Conservation (phyloP, 2,113 vertebrate species). For the Brachyistius frenatus region DNA sequence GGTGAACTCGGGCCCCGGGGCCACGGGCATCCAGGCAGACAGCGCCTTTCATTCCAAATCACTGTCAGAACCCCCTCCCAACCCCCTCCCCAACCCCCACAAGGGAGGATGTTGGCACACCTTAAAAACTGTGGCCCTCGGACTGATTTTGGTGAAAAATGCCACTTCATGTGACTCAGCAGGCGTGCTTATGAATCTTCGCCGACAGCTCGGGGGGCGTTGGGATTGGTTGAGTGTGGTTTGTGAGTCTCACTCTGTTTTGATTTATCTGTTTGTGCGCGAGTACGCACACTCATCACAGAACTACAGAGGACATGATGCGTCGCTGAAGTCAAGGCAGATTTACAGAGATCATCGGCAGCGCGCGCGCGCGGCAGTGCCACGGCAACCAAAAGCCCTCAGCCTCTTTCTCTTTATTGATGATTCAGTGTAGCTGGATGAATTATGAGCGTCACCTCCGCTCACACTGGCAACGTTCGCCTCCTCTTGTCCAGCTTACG, state of each 20-base stretch:
- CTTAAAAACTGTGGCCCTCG: conserved; percentile 24
- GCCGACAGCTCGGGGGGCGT: conserved; percentile 33
- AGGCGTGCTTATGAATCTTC: conserved; percentile 31
- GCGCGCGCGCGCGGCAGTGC: conserved; percentile 8
- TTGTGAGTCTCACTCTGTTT: conserved; percentile 51
- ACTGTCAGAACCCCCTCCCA: conserved; percentile 51
- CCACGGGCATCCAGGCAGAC: conserved; percentile 37
- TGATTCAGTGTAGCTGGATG: conserved; percentile 53
- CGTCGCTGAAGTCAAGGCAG: conserved; percentile 44
- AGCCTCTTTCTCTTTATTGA: conserved; percentile 42
- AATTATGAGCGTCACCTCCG: conserved; percentile 37
- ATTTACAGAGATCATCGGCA: conserved; percentile 32
- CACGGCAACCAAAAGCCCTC: conserved; percentile 41
- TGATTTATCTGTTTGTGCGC: conserved; percentile 56
- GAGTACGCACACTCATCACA: conserved; percentile 50
- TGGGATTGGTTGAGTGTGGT: conserved; percentile 9
- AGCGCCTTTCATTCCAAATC: conserved; percentile 57
- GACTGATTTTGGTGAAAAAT: conserved; percentile 62
- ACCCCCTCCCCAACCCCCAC: conserved; percentile 1
- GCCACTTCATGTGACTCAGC: conserved; percentile 48
- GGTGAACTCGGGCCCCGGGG: conserved; percentile 35
- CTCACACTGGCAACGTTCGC: conserved; percentile 19
- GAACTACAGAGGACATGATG: conserved; percentile 35
- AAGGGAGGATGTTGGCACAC: conserved; percentile 49
- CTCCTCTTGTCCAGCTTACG: conserved; percentile 15